Evolutionary conservation across 1,140 invertebrate species (phyloP).

Genomic region (Pachyrhynchus sulphureomaculatus): DNA sequence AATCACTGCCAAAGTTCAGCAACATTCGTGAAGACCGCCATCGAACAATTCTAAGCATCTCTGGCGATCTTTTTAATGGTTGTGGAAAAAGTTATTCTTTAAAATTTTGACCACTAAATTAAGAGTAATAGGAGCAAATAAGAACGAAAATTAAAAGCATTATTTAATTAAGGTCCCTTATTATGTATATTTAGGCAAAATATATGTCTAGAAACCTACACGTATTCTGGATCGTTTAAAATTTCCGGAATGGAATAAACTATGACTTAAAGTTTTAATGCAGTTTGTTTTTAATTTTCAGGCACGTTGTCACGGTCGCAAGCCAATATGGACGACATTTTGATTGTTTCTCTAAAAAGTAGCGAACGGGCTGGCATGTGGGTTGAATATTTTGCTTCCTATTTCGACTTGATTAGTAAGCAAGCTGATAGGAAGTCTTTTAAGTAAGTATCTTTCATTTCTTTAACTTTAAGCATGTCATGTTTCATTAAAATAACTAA

Average conservation of each 20-base stretch:
- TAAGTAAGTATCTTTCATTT: slow-evolving; percentile 41
- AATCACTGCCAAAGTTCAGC: no score
- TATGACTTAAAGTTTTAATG: neutral
- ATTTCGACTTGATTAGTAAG: slow-evolving; percentile 79
- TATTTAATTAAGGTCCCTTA: no score
- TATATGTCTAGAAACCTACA: neutral
- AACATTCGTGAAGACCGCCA: no score
- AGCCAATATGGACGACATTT: slow-evolving; percentile 73
- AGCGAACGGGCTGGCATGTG: slow-evolving; percentile 73
- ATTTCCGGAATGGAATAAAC: slow-evolving; percentile 3
- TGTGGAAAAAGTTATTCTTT: no score
- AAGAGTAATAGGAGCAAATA: no score
- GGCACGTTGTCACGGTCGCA: slow-evolving; percentile 34
- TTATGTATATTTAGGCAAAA: neutral
- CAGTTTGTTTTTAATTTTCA: slow-evolving; percentile 36
- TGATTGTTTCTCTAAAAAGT: slow-evolving; percentile 73
- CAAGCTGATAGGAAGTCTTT: slow-evolving; percentile 55
- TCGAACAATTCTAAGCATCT: no score
- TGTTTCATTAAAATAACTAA: no score
- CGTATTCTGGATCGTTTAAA: neutral
- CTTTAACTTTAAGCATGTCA: no score
- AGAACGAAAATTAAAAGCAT: no score
- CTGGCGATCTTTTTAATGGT: no score
- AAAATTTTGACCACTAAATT: no score
- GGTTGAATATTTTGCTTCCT: slow-evolving; percentile 77